phyloP scores from a whole-genome alignment of 2,888 invertebrate genomes.

The Cheilosia impressa region DNA sequence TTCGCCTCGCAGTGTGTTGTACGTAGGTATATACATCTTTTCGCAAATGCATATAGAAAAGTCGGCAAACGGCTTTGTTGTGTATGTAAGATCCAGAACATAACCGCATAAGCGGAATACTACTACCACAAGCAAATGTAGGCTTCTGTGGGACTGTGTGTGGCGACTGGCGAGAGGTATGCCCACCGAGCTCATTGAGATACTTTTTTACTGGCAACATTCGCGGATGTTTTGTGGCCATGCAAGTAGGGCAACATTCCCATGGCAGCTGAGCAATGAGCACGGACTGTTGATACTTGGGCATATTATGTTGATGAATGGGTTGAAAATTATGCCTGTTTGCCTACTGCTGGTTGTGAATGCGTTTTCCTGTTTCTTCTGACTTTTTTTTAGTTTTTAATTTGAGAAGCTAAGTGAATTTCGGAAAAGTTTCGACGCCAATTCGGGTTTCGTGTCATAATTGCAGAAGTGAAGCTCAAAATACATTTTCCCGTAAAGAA shows the following conservation, averaged over 20 bases:
- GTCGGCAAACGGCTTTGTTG: constrained; percentile 39
- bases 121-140: constrained; percentile 2
- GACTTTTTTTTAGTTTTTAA: background rate
- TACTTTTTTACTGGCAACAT: constrained; percentile 67
- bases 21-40: constrained; percentile 20
- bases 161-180: constrained; percentile 45
- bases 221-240: constrained; percentile 69
- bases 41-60: constrained; percentile 49
- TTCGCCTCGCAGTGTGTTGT: background rate
- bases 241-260: constrained; percentile 74
- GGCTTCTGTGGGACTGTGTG: background rate
- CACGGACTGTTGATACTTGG: constrained; percentile 19
- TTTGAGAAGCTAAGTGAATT: background rate
- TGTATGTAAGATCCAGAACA: constrained; percentile 9
- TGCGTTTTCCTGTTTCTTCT: constrained; percentile 24
- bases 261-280: constrained; percentile 17
- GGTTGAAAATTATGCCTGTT: constrained; percentile 25
- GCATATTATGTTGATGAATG: constrained; percentile 41
- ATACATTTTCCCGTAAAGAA: too few relatives aligned
- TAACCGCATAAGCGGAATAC: constrained; percentile 13
- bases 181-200: constrained; percentile 18
- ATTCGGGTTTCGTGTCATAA: too few relatives aligned
- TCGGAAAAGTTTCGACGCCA: too few relatives aligned
- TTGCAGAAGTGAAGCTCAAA: too few relatives aligned
- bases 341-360: constrained; percentile 19